Percentiles rank a stretch among this genome's conserved stretches.
Conservation (phyloP, 2,113 vertebrate genomes). For the Chaenocephalus aceratus region DNA sequence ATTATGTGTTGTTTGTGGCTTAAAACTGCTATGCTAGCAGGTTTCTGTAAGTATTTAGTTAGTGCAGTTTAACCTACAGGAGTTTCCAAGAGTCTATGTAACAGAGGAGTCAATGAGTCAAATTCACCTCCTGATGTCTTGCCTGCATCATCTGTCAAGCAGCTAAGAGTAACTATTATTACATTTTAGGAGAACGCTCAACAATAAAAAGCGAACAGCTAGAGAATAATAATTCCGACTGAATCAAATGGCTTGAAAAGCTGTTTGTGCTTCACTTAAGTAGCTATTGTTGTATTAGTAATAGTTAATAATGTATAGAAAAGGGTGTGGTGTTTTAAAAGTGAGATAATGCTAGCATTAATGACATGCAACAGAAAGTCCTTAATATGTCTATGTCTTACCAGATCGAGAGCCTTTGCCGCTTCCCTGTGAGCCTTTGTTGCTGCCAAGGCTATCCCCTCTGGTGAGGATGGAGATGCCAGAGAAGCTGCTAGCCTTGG, state of each 20-base stretch:
- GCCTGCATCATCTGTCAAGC: background rate
- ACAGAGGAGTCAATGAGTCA: constrained; percentile 6
- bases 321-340: background rate
- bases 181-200: background rate
- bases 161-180: background rate
- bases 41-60: too few species aligned
- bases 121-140: background rate
- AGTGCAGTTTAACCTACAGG: too few species aligned
- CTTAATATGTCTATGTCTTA: constrained; percentile 54
- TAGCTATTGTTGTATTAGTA: background rate
- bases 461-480: constrained; percentile 98
- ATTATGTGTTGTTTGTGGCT: background rate
- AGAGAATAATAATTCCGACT: background rate
- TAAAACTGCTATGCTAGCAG: background rate
- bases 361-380: background rate
- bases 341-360: background rate
- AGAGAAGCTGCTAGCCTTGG: constrained; percentile 99
- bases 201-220: background rate
- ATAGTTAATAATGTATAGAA: background rate
- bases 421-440: constrained; percentile 89
- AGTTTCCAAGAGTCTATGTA: background rate
- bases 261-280: background rate
- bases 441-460: constrained; percentile 95
- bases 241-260: background rate
- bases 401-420: constrained; percentile 91